phyloP scores from a whole-genome alignment of 2,888 invertebrate genomes.

The Lysandra coridon region DNA sequence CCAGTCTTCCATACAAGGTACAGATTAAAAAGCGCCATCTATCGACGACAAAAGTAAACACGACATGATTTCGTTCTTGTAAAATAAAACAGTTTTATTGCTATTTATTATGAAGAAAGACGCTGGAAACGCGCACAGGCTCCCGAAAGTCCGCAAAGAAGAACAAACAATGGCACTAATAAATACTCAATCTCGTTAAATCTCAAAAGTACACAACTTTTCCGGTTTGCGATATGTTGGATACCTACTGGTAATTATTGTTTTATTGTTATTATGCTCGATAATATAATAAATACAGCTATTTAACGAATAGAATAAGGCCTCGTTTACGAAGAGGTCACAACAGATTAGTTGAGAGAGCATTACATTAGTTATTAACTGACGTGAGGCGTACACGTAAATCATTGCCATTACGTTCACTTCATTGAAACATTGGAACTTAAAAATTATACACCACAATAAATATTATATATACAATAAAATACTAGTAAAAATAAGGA shows the following conservation, averaged over 20 bases:
- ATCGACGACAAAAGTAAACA: not conserved
- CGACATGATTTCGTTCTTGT: not conserved
- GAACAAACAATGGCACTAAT: conserved; percentile 29
- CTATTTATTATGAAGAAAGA: not conserved
- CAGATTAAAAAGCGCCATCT: not conserved
- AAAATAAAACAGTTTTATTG: not conserved
- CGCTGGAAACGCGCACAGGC: not conserved
- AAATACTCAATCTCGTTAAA: conserved; percentile 25
- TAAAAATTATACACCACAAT: conserved; percentile 28
- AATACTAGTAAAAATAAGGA: conserved; percentile 3
- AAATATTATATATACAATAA: conserved; percentile 19
- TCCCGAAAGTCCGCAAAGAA: conserved; percentile 11
- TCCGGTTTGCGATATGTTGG: conserved; percentile 17
- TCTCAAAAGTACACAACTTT: conserved; percentile 24
- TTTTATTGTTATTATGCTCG: conserved; percentile 22
- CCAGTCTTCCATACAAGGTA: not conserved
- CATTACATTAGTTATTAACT: conserved; percentile 27
- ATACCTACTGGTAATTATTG: conserved; percentile 25
- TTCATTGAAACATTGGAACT: not conserved
- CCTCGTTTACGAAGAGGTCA: conserved; percentile 25
- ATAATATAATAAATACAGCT: conserved; percentile 29
- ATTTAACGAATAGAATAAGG: conserved; percentile 28
- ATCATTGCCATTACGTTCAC: not conserved
- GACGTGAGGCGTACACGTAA: conserved; percentile 2
- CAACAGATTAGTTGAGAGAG: conserved; percentile 15